These are phyloP conservation scores for Peromyscus nudipes DNA, from an alignment of 2,797 vertebrate species.

Conservation along the genomic window DNA sequence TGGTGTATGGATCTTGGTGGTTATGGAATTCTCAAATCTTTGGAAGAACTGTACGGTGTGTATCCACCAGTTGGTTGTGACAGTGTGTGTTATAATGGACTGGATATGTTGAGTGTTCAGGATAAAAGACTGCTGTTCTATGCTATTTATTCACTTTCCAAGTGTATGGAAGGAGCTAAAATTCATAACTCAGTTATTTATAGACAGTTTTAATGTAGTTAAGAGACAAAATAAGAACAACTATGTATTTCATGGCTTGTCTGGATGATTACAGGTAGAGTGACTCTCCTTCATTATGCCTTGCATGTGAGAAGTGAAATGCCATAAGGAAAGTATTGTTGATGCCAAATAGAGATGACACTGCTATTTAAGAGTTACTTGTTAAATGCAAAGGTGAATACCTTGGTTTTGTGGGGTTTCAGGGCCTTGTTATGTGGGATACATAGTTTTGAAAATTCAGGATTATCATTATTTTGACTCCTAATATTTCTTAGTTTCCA, in stretches of 20 bases:
- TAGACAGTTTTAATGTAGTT: background rate
- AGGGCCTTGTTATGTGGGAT: background rate
- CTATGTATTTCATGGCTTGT: background rate
- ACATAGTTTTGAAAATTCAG: background rate
- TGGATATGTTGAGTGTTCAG: background rate
- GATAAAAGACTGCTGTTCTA: background rate
- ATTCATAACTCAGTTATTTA: background rate
- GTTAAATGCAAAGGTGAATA: background rate
- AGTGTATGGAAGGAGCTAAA: background rate
- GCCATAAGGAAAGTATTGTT: background rate
- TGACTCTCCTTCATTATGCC: background rate
- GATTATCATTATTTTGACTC: background rate
- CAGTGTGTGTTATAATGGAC: background rate
- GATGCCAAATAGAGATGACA: background rate
- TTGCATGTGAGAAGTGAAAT: background rate
- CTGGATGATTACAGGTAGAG: background rate
- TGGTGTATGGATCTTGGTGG: background rate
- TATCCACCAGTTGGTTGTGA: background rate
- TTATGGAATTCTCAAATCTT: background rate
- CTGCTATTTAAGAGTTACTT: background rate
- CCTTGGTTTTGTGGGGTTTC: background rate
- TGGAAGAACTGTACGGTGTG: background rate
- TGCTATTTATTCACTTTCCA: background rate
- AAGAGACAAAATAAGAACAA: background rate
- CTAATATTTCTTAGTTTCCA: constrained; percentile 11